Evolutionary conservation across 2,113 vertebrate genomes (phyloP).

Genomic region (Natator depressus): DNA sequence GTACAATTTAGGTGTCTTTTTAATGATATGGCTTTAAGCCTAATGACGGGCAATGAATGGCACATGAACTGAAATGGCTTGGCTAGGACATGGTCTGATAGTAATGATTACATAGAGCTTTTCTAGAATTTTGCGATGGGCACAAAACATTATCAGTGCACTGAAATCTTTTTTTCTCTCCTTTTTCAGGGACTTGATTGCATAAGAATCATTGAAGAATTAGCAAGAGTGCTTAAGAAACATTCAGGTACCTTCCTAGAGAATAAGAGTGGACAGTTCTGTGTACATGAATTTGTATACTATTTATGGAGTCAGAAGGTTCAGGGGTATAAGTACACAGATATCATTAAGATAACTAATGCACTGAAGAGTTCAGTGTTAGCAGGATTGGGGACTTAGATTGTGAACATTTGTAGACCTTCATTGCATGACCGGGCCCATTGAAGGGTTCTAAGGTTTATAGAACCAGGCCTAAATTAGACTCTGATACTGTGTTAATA

Average conservation of each 20-base stretch:
- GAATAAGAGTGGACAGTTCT: background rate
- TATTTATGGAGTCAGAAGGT: background rate
- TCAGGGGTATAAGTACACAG: background rate
- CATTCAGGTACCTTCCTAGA: conserved; percentile 84
- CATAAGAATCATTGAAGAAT: conserved; percentile 89
- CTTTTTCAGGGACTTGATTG: conserved; percentile 85
- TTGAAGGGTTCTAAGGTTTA: background rate
- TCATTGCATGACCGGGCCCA: background rate
- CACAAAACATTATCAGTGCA: background rate
- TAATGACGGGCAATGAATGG: background rate
- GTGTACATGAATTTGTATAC: background rate
- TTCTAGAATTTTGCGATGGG: background rate
- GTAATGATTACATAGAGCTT: background rate
- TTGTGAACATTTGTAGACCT: background rate
- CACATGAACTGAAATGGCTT: background rate
- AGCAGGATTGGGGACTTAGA: background rate
- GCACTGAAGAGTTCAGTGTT: background rate
- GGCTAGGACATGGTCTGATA: background rate
- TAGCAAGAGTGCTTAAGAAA: conserved; percentile 90
- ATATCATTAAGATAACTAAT: background rate
- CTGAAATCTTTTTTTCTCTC: conserved; percentile 1
- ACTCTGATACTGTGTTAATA: background rate
- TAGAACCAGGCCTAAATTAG: background rate
- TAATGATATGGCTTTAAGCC: background rate
- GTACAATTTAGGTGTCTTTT: background rate